Conservation (phyloP, 1,140 invertebrate species). For the Listronotus bonariensis region DNA sequence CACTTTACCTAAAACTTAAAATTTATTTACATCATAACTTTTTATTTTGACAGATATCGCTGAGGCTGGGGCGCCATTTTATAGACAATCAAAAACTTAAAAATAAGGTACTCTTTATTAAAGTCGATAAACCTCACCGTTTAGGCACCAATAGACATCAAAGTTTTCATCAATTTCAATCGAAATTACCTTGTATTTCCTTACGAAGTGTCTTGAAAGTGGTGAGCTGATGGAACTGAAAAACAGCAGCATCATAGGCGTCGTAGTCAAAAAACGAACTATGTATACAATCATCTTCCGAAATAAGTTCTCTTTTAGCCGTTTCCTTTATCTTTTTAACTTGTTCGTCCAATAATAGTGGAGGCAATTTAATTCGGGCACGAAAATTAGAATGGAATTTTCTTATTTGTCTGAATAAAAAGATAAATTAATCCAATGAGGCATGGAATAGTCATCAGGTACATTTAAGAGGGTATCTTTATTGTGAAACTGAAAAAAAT, state of each 20-base stretch:
- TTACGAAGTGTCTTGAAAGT: conserved; percentile 62
- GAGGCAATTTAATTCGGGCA: conserved; percentile 89
- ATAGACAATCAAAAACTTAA: no score
- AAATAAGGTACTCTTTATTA: no score
- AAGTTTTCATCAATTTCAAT: no score
- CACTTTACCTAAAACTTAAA: no score
- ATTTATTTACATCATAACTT: no score
- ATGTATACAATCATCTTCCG: conserved; percentile 78
- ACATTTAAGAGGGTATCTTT: conserved; percentile 82
- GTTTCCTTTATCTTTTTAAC: conserved; percentile 35
- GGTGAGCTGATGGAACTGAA: conserved; percentile 76
- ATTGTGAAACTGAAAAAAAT: conserved; percentile 87
- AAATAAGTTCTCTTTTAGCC: conserved; percentile 64
- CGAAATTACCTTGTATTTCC: no score
- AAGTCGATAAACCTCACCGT: no score
- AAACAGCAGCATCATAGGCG: conserved; percentile 92
- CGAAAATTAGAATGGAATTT: conserved; percentile 91
- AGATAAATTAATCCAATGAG: conserved; percentile 97
- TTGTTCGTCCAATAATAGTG: conserved; percentile 51
- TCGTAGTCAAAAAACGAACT: conserved; percentile 91
- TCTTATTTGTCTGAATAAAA: conserved; percentile 96
- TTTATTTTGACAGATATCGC: no score
- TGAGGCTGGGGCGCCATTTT: no score
- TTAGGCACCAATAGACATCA: no score
- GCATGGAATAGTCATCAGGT: conserved; percentile 95